phyloP scores from a whole-genome alignment of 1,140 invertebrate species.

The Drosophila parvula region DNA sequence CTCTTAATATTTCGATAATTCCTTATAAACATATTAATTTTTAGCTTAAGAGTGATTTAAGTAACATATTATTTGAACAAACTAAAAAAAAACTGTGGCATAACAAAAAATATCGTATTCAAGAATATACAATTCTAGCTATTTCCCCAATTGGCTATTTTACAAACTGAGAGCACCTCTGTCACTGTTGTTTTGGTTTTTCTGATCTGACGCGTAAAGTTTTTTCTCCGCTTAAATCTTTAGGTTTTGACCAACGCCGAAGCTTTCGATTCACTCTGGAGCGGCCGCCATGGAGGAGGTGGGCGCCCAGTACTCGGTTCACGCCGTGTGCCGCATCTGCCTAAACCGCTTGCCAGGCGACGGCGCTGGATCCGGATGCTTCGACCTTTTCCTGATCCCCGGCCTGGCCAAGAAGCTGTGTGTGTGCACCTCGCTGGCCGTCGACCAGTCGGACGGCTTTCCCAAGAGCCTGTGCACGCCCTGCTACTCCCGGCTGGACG shows the following conservation, averaged over 20 bases:
- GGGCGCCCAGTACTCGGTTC: slow-evolving; percentile 63
- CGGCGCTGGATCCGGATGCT: slow-evolving; percentile 34
- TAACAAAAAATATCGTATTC: not conserved
- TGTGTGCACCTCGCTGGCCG: slow-evolving; percentile 69
- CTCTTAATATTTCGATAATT: too few species aligned
- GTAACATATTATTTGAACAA: not conserved
- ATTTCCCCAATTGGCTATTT: slow-evolving; percentile 5
- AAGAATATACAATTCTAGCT: not conserved
- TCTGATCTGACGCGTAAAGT: slow-evolving; percentile 42
- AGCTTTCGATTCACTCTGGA: slow-evolving; percentile 8
- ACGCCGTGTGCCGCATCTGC: slow-evolving; percentile 78
- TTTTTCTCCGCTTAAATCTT: slow-evolving; percentile 37
- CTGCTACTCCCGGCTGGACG: slow-evolving; percentile 67
- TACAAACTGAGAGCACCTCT: not conserved
- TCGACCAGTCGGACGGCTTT: slow-evolving; percentile 76
- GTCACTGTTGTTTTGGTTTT: slow-evolving; percentile 34
- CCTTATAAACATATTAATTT: too few species aligned
- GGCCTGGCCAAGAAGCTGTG: slow-evolving; percentile 75
- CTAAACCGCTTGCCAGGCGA: slow-evolving; percentile 65
- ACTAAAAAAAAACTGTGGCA: too few species aligned
- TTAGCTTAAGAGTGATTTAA: too few species aligned
- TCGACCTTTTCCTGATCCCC: slow-evolving; percentile 72
- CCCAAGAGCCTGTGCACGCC: slow-evolving; percentile 70
- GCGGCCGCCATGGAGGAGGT: slow-evolving; percentile 50
- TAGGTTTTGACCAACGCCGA: slow-evolving; percentile 6